These are phyloP conservation scores for Craniophora ligustri DNA, from an alignment of 2,888 invertebrate genomes.

Conservation along the genomic window DNA sequence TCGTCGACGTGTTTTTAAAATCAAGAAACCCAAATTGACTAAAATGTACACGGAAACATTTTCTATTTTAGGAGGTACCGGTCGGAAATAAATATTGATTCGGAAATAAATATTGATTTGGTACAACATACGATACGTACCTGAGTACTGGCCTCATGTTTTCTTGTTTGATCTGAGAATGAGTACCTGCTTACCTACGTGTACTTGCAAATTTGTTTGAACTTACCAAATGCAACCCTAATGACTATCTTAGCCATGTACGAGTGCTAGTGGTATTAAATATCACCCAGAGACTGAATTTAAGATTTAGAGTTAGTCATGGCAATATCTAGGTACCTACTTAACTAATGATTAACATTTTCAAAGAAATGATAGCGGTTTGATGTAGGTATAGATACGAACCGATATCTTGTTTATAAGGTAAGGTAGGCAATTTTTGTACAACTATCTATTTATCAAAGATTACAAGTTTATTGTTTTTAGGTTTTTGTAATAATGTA, in stretches of 20 bases:
- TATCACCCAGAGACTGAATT: conserved; percentile 3
- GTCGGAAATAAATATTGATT: conserved; percentile 2
- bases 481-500: too few relatives aligned
- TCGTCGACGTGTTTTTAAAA: neutral
- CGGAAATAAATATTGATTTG: too few relatives aligned
- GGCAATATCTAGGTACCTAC: conserved; percentile 17
- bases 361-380: conserved; percentile 26
- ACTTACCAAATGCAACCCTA: neutral
- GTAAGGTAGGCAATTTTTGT: neutral
- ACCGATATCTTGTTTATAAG: neutral
- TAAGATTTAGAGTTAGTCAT: conserved; percentile 22
- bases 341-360: conserved; percentile 16
- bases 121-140: neutral
- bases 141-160: neutral
- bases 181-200: neutral
- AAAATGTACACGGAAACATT: neutral
- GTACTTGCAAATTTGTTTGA: neutral
- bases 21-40: neutral
- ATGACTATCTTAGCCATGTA: neutral
- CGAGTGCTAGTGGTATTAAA: neutral
- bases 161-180: neutral
- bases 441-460: too few relatives aligned
- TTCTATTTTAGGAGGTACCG: neutral
- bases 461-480: too few relatives aligned
- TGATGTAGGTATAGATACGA: neutral